phyloP scores from a whole-genome alignment of 2,113 vertebrate genomes.

The Podilymbus podiceps region DNA sequence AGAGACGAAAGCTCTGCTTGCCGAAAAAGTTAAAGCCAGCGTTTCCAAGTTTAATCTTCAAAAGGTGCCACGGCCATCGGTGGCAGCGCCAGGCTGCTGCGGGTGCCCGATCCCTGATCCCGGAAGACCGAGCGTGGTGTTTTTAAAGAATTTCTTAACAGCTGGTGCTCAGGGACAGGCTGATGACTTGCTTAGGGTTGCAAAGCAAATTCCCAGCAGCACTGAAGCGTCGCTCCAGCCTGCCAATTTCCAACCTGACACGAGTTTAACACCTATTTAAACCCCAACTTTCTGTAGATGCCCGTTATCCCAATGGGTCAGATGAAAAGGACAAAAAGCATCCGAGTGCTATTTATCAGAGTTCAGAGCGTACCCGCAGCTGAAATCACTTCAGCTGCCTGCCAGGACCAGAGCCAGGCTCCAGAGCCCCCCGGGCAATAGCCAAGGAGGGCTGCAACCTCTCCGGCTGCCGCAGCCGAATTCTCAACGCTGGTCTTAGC shows the following conservation, averaged over 20 bases:
- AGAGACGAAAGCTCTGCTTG: neutral
- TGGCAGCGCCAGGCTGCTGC: neutral
- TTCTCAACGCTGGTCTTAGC: neutral
- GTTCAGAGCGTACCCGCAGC: neutral
- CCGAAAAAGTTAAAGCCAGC: neutral
- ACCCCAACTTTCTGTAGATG: neutral
- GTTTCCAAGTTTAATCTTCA: neutral
- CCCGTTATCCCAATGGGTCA: neutral
- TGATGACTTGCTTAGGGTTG: neutral
- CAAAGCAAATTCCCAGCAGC: neutral
- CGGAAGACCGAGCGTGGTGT: fast-evolving
- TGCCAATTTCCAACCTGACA: neutral
- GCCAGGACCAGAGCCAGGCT: neutral
- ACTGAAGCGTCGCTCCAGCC: neutral
- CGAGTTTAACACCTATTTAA: neutral
- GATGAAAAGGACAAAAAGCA: neutral
- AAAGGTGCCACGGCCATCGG: neutral
- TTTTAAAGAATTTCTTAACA: neutral
- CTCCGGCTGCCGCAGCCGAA: neutral
- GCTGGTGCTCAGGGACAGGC: neutral
- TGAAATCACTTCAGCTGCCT: neutral
- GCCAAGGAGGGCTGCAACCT: neutral
- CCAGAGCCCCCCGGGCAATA: neutral
- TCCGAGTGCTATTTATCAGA: neutral
- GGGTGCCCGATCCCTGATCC: neutral